phyloP scores from a whole-genome alignment of 2,113 vertebrate genomes.

The Pipa parva region DNA sequence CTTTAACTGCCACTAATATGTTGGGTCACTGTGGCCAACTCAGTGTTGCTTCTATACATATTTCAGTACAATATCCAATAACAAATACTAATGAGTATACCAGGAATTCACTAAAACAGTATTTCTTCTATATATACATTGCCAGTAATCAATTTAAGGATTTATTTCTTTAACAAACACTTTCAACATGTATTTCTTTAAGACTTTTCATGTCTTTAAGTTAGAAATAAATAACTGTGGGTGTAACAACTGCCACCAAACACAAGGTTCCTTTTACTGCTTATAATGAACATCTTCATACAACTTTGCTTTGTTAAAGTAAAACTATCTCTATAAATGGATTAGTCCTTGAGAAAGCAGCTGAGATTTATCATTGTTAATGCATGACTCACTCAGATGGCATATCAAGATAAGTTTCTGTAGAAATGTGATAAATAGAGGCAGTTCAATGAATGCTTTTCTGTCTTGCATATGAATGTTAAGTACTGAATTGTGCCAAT shows the following conservation, averaged over 20 bases:
- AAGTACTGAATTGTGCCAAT: not conserved
- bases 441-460: slow-evolving; percentile 6
- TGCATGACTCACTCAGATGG: slow-evolving; percentile 14
- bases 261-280: not conserved
- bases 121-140: no score
- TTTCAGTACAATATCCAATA: no score
- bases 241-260: not conserved
- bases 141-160: no score
- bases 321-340: slow-evolving; percentile 25
- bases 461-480: slow-evolving; percentile 2
- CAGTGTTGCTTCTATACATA: no score
- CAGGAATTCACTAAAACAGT: no score
- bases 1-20: no score
- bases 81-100: no score
- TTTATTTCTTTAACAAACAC: no score
- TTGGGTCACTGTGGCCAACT: no score
- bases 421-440: slow-evolving; percentile 26
- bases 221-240: no score
- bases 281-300: not conserved
- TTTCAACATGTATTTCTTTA: no score
- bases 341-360: slow-evolving; percentile 23
- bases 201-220: no score
- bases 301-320: not conserved
- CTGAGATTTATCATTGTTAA: slow-evolving; percentile 33
- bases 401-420: slow-evolving; percentile 23